Percentiles rank a stretch among this genome's conserved stretches.
Evolutionary conservation across 2,113 vertebrate genomes (phyloP).

Genomic region (Spheniscus mendiculus): DNA sequence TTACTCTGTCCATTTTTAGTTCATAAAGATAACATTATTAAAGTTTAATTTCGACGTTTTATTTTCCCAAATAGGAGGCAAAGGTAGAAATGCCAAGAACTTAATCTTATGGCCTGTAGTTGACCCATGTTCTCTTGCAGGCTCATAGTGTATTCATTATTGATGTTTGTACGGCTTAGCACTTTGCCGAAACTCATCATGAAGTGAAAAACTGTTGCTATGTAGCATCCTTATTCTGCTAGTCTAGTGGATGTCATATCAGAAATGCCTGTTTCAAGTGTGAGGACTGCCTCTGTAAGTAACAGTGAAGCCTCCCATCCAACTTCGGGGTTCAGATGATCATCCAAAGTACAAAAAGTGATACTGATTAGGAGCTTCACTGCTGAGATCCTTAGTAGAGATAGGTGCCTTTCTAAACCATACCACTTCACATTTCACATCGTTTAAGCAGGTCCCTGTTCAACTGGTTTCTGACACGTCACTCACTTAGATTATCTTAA

Average conservation of each 20-base stretch:
- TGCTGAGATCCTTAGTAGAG: not conserved
- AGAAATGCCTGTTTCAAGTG: not conserved
- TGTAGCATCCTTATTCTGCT: not conserved
- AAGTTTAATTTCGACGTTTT: not conserved
- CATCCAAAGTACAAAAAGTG: not conserved
- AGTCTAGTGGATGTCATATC: not conserved
- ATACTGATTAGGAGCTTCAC: not conserved
- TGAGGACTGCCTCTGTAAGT: not conserved
- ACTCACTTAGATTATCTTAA: not conserved
- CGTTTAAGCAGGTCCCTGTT: not conserved
- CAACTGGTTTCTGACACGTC: not conserved
- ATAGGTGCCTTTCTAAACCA: not conserved
- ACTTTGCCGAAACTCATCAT: not conserved
- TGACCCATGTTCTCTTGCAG: not conserved
- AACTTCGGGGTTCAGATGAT: not conserved
- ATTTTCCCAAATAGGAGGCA: not conserved
- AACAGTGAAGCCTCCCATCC: not conserved
- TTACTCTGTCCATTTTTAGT: not conserved
- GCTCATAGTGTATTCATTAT: not conserved
- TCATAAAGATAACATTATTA: not conserved
- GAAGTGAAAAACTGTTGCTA: not conserved
- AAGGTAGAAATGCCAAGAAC: not conserved
- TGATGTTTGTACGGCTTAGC: not conserved
- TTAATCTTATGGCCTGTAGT: not conserved
- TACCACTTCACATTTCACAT: not conserved